Base-by-base conservation (phyloP, 2,888 invertebrate genomes). In the Ditula angustiorana region DNA sequence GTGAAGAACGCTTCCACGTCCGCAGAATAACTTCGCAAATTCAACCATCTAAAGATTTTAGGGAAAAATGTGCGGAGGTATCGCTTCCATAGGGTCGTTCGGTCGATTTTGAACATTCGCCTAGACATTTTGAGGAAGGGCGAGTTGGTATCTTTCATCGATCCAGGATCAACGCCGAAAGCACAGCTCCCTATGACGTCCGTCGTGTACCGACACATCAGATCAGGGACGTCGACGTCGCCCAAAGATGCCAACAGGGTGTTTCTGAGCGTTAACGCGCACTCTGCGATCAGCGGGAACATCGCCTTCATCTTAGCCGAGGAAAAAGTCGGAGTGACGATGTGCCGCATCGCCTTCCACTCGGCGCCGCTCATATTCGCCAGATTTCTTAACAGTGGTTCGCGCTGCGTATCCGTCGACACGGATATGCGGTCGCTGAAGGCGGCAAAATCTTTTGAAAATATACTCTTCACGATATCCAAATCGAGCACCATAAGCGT, bases 261-360 rank as follows among this genome's bases (percentile, higher is more conserved):
- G 24, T 74, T 72, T 70, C 82, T 83, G 16, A 93, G 76, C 4
- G 85, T 80, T 67, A 80, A 79, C 0, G 91, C 86, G 74, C 92
- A 92, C 7, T 90, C 89, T 2, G 81, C 82, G 50, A 93, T 76
- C 46, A 93, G 76, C 19, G 91, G 90, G 70, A 93, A 93, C 93
- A 93, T 93, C 3, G 87, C 92, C 70, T 91, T 93, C 90, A 92
- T 92, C 73, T 93, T 93, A 24, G 88, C 92, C 10, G 92, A 87
- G 3, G 93, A 91, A 71, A 93, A 93, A n/a, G 90, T 86, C 10
- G 92, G 92, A 5, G 90, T 87, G 11, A 93, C 86, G 61, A 91
- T 89, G 28, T 89, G 87, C 56, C 92, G 77, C 90, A 93, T 91
- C 24, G 85, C 81, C 71, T 84, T 90, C 93, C 93, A 93, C 69